Percentiles rank a stretch among this genome's conserved stretches.
Evolutionary conservation across 2,113 vertebrate genomes (phyloP).

Genomic region (Hemicordylus capensis): DNA sequence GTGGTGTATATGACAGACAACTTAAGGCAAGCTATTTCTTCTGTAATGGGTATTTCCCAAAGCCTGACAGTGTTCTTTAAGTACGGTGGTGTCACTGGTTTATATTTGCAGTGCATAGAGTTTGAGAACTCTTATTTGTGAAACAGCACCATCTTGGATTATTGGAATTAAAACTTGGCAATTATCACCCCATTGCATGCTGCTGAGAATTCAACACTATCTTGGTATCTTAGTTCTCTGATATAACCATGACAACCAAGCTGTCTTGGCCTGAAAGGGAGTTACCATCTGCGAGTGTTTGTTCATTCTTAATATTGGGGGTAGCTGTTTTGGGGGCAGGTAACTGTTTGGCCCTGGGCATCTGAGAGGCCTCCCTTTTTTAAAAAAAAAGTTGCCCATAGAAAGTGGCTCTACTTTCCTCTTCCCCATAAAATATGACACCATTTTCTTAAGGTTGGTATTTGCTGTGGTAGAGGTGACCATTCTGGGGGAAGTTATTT

Average conservation of each 20-base stretch:
- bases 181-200: not conserved
- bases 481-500: not conserved
- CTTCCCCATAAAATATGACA: not conserved
- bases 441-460: not conserved
- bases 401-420: not conserved
- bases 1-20: not conserved
- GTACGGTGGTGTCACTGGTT: not conserved
- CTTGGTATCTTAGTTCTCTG: not conserved
- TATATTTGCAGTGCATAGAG: not conserved
- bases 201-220: not conserved
- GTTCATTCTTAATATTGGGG: not conserved
- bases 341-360: not conserved
- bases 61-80: not conserved
- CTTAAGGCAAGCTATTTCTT: not conserved
- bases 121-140: not conserved
- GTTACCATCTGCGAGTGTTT: not conserved
- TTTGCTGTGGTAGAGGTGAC: not conserved
- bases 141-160: not conserved
- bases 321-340: not conserved
- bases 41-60: not conserved
- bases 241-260: not conserved
- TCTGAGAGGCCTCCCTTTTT: not conserved
- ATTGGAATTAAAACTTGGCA: conserved; percentile 2
- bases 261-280: not conserved
- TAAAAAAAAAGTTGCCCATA: too few species aligned